phyloP scores from a whole-genome alignment of 2,797 vertebrate genomes.

The Poecilia gillii region DNA sequence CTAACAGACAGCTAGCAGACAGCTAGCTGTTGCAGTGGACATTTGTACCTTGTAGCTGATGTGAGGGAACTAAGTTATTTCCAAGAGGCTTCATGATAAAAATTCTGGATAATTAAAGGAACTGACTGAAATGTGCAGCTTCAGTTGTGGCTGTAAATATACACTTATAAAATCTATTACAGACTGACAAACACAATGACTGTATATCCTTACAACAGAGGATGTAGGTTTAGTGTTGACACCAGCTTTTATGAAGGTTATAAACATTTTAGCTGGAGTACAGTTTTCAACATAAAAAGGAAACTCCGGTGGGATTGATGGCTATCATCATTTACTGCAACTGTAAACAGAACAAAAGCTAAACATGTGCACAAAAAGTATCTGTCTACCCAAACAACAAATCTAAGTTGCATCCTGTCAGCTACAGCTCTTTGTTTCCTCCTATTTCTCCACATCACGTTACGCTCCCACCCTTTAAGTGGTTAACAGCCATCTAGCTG shows the following conservation, averaged over 20 bases:
- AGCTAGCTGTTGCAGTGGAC: too few relatives aligned
- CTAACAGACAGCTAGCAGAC: too few relatives aligned
- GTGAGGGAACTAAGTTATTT: background rate
- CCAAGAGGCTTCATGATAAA: background rate
- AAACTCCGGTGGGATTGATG: background rate
- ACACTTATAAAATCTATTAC: background rate
- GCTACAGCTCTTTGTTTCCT: conserved; percentile 25
- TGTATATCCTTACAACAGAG: background rate
- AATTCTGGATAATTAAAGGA: background rate
- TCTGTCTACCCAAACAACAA: conserved; percentile 1
- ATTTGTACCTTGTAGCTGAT: background rate
- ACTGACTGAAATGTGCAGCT: background rate
- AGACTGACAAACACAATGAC: background rate
- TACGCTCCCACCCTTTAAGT: conserved; percentile 60
- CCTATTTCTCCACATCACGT: conserved; percentile 22
- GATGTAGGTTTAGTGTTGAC: background rate
- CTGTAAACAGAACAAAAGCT: conserved; percentile 5
- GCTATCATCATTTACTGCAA: background rate
- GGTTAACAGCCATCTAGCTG: conserved; percentile 67
- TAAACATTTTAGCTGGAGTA: background rate
- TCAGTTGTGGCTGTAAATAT: background rate
- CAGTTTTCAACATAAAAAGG: background rate
- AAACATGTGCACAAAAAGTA: background rate
- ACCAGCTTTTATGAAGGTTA: background rate
- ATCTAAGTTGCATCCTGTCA: conserved; percentile 25